These are phyloP conservation scores for Eulemur coronatus DNA, from an alignment of 2,797 vertebrate genomes.

Conservation along the genomic window DNA sequence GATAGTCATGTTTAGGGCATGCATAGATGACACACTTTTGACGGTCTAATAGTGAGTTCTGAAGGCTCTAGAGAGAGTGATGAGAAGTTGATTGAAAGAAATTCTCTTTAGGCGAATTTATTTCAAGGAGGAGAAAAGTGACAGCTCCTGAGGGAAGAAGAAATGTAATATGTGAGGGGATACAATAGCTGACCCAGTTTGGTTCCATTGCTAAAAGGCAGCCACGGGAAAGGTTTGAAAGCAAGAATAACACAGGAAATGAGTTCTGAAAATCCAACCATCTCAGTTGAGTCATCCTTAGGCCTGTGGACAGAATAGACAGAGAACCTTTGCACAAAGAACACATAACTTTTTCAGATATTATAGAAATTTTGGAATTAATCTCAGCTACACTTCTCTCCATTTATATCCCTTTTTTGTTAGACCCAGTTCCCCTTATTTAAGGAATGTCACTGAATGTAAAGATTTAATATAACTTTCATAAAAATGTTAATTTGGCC, in stretches of 20 bases:
- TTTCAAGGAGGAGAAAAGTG: slow-evolving; percentile 67
- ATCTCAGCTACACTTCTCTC: not conserved
- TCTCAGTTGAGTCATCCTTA: not conserved
- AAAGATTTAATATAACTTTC: slow-evolving; percentile 37
- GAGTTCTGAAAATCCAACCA: slow-evolving; percentile 47
- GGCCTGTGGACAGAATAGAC: not conserved
- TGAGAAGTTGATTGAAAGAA: slow-evolving; percentile 58
- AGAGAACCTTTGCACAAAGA: slow-evolving; percentile 11
- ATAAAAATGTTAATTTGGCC: slow-evolving; percentile 46
- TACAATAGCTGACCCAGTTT: slow-evolving; percentile 69
- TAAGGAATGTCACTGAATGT: not conserved
- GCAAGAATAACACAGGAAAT: slow-evolving; percentile 61
- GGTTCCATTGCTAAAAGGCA: slow-evolving; percentile 51
- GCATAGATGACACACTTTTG: not conserved
- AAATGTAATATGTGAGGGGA: slow-evolving; percentile 48
- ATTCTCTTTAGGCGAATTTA: slow-evolving; percentile 63
- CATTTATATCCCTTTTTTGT: not conserved
- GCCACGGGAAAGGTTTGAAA: slow-evolving; percentile 37
- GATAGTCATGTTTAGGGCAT: slow-evolving; percentile 24
- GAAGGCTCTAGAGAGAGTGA: slow-evolving; percentile 17
- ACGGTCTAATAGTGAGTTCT: slow-evolving; percentile 44
- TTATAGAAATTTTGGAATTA: slow-evolving; percentile 16
- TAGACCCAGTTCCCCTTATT: not conserved
- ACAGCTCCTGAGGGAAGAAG: slow-evolving; percentile 49
- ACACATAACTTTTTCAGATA: not conserved